Base-by-base conservation (phyloP, 2,888 invertebrate genomes). In the Melanotus villosus region DNA sequence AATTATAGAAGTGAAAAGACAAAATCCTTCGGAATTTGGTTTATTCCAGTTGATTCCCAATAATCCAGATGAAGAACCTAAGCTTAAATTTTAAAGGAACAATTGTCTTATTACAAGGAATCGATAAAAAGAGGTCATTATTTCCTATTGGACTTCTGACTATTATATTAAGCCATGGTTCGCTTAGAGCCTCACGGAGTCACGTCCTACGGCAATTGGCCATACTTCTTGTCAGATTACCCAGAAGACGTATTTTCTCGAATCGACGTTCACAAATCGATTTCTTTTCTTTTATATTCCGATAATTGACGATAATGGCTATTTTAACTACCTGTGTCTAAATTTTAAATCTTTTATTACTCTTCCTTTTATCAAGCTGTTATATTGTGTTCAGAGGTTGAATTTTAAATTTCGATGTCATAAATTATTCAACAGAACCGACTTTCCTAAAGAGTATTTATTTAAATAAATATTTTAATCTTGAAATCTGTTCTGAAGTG, bases 221-320 rank as follows among this genome's bases (percentile, higher is more conserved):
- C 56, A 67, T 65, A 68, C 68, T 71, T 68, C 71, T 71, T 71
- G 71, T 71, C 71, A 71, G 71, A 64, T 71, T 71, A 68, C 68
- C 65, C 65, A 56, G 65, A 60, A 65, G 68, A 66, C 68, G 64
- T 60, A 68, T 68, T 62, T 71, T 62, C 68, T 38, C 56, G 56
- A 68, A 68, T 50, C 16, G 69, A 65, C 65, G 62, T 71, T 59
- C 60, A 57, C 57, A 64, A 67, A 67, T 71, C 65, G 68, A 71
- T 70, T 70, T 32, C 18, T 43, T 56, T 62, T 56, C 57, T 32
- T 54, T 64, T 43, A 64, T 32, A 56, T 60, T 16, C 14, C n/a
- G 56, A 41, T 64, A 64, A 64, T 64, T 64, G 64, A 54, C 21
- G 23, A 64, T 64, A 56, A 64, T 56, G 21, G 30, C 26, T 23